These are phyloP conservation scores for Agapornis roseicollis DNA, from an alignment of 2,113 vertebrate genomes.

Conservation along the genomic window DNA sequence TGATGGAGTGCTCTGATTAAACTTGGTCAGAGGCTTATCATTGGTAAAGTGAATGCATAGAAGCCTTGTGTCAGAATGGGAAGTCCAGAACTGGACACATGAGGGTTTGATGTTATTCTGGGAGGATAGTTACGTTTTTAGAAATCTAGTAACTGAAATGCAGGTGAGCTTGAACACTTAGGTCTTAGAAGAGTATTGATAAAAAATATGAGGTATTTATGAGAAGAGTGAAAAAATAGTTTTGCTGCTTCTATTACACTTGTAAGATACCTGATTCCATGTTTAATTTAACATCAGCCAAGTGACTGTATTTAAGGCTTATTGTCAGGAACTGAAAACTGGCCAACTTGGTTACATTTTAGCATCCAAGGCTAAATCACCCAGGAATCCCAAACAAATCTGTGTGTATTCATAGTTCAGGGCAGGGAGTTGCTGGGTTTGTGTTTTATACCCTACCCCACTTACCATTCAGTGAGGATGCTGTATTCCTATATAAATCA, in stretches of 20 bases:
- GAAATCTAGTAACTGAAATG: background rate
- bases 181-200: background rate
- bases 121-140: background rate
- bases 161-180: background rate
- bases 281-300: background rate
- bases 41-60: background rate
- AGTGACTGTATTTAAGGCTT: background rate
- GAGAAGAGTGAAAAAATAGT: background rate
- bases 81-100: background rate
- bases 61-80: background rate
- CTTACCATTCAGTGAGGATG: background rate
- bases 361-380: background rate
- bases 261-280: background rate
- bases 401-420: rapidly evolving
- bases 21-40: background rate
- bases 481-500: rapidly evolving
- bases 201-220: background rate
- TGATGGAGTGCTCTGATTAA: background rate
- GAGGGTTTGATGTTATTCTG: background rate
- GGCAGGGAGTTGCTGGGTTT: background rate
- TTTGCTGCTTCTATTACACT: background rate
- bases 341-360: background rate
- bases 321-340: background rate
- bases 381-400: background rate
- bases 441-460: background rate